Conservation (phyloP, 2,113 vertebrate genomes). For the Circaetus cinerascens region DNA sequence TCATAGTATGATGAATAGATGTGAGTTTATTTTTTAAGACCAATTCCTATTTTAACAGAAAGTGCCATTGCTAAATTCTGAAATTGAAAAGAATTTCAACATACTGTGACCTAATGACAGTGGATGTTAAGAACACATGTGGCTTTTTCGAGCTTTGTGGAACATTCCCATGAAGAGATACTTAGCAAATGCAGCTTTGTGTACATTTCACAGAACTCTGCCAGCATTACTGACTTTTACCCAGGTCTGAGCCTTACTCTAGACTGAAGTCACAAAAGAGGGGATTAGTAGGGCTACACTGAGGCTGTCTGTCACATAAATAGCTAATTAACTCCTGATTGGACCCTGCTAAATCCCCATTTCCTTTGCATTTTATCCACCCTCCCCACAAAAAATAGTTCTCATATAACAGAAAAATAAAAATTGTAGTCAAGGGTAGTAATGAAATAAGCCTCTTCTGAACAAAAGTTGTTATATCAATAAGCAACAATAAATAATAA, state of each 20-base stretch:
- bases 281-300: constrained; percentile 55
- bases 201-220: constrained; percentile 70
- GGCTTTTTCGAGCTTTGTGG: constrained; percentile 44
- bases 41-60: constrained; percentile 16
- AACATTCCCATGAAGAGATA: constrained; percentile 62
- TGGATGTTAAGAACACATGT: constrained; percentile 26
- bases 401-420: neutral
- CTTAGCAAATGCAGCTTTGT: constrained; percentile 71
- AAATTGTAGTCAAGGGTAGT: neutral
- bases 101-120: neutral
- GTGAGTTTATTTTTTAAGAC: neutral
- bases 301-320: constrained; percentile 59
- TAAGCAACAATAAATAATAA: no score
- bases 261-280: constrained; percentile 60
- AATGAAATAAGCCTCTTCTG: neutral
- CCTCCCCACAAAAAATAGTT: neutral
- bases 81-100: constrained; percentile 31
- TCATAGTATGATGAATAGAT: neutral
- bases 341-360: constrained; percentile 46
- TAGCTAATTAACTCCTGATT: constrained; percentile 71
- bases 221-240: constrained; percentile 53
- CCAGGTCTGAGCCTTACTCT: constrained; percentile 33
- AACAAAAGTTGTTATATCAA: neutral
- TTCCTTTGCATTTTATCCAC: constrained; percentile 49
- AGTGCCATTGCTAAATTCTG: neutral